Conservation (phyloP, 2,113 vertebrate genomes). For the Neotoma lepida region DNA sequence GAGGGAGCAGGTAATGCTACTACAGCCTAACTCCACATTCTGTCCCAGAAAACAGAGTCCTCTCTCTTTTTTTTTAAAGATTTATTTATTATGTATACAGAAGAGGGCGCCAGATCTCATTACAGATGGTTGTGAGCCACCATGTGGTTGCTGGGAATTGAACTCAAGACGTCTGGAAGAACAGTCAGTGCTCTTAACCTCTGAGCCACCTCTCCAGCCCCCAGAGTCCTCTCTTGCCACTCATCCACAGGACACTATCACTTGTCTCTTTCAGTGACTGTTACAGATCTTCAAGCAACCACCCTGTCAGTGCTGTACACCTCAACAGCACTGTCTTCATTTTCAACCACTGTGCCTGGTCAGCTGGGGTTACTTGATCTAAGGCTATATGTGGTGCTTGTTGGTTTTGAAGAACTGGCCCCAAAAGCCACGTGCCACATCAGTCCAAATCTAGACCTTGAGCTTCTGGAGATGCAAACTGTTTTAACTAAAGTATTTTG, state of each 20-base stretch:
- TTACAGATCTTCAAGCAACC: background rate
- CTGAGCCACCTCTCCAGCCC: no score
- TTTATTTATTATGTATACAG: no score
- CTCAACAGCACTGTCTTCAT: background rate
- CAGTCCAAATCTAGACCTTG: background rate
- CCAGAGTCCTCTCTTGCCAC: background rate
- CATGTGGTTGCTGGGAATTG: no score
- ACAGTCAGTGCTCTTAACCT: no score
- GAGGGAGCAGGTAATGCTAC: background rate
- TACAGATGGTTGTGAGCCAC: no score
- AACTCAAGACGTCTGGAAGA: no score
- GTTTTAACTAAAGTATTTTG: background rate
- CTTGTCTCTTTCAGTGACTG: background rate
- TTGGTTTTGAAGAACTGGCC: no score
- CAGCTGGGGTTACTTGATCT: background rate
- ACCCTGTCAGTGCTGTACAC: background rate
- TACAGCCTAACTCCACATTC: no score
- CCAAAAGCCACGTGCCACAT: rapidly evolving
- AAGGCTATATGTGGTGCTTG: no score
- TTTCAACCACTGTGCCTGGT: rapidly evolving
- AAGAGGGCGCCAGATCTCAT: no score
- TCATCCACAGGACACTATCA: background rate
- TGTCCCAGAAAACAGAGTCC: background rate
- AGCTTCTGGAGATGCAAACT: background rate
- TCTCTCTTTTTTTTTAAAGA: no score